Conservation (phyloP, 30 jellyfish, hydroid and myxozoan species). For the Turritopsis rubra region DNA sequence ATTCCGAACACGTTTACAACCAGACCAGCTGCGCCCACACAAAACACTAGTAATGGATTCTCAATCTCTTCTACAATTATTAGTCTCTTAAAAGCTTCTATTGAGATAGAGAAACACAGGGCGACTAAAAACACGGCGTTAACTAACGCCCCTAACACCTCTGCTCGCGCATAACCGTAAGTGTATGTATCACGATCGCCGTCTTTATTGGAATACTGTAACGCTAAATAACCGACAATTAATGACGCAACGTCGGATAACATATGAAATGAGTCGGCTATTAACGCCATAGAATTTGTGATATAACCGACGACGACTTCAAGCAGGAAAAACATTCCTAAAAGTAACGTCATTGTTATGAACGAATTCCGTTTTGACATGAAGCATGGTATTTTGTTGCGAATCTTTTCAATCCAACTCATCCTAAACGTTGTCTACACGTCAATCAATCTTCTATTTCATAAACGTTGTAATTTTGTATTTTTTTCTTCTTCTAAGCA, state of each 20-base stretch:
- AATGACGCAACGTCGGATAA: slow-evolving; percentile 92
- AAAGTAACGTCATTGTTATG: slow-evolving; percentile 77
- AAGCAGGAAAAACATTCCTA: slow-evolving; percentile 63
- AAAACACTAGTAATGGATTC: slow-evolving; percentile 71
- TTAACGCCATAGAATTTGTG: slow-evolving; percentile 97
- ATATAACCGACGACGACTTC: slow-evolving; percentile 90
- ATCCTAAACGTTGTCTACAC: slow-evolving; percentile 7
- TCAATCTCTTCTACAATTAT: slow-evolving; percentile 75
- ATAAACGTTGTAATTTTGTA: background rate
- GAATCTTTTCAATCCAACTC: slow-evolving; percentile 75
- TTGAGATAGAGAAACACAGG: slow-evolving; percentile 76
- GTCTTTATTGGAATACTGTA: slow-evolving; percentile 47
- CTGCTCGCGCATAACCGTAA: slow-evolving; percentile 95
- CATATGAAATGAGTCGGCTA: slow-evolving; percentile 98
- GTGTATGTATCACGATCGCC: slow-evolving; percentile 78
- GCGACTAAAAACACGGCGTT: slow-evolving; percentile 98
- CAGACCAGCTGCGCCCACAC: slow-evolving; percentile 94
- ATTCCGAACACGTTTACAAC: slow-evolving; percentile 89
- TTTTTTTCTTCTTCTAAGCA: background rate
- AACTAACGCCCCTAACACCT: slow-evolving; percentile 92
- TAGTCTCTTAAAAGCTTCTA: slow-evolving; percentile 83
- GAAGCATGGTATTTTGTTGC: slow-evolving; percentile 66
- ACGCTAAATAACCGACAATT: slow-evolving; percentile 84
- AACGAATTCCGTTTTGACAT: slow-evolving; percentile 76
- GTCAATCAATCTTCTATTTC: background rate